Evolutionary conservation across 2,888 invertebrate genomes (phyloP).

Genomic region (Ctena decussata): DNA sequence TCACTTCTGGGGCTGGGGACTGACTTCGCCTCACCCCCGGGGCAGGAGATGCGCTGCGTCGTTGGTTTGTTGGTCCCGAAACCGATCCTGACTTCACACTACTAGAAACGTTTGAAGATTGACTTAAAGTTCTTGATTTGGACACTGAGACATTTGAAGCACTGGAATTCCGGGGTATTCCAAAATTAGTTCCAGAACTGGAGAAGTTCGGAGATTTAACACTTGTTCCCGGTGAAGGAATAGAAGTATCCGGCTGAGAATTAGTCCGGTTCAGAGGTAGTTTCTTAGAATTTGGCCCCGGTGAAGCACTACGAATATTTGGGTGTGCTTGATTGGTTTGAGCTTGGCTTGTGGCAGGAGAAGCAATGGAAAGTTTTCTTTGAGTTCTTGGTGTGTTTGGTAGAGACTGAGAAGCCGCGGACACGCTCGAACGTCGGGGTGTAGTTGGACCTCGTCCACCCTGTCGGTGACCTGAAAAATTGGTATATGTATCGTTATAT

Average conservation of each 20-base stretch:
- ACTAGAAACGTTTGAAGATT: not conserved
- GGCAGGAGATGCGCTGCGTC: constrained; percentile 43
- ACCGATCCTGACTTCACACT: not conserved
- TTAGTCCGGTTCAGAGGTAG: constrained; percentile 36
- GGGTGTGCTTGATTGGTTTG: constrained; percentile 46
- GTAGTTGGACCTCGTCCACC: constrained; percentile 46
- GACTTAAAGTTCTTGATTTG: not conserved
- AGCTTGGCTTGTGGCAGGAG: constrained; percentile 3
- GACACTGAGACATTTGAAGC: not conserved
- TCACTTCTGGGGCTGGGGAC: constrained; percentile 65
- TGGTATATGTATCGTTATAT: no score
- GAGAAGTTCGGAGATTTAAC: constrained; percentile 37
- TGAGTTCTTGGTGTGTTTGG: constrained; percentile 66
- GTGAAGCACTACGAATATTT: constrained; percentile 73
- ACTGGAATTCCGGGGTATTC: not conserved
- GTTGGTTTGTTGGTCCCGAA: not conserved
- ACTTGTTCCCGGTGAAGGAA: constrained; percentile 49
- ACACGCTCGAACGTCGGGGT: constrained; percentile 63
- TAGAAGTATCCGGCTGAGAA: constrained; percentile 52
- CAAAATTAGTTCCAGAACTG: not conserved
- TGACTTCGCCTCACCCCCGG: constrained; percentile 57
- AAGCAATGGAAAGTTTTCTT: constrained; percentile 65
- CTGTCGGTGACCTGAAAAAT: constrained; percentile 64
- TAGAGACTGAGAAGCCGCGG: constrained; percentile 58
- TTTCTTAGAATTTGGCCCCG: constrained; percentile 67